Evolutionary conservation across 2,888 invertebrate genomes (phyloP), one percentile per base, ranked within the genome.

Genomic region (Amphipoea lucens): DNA sequence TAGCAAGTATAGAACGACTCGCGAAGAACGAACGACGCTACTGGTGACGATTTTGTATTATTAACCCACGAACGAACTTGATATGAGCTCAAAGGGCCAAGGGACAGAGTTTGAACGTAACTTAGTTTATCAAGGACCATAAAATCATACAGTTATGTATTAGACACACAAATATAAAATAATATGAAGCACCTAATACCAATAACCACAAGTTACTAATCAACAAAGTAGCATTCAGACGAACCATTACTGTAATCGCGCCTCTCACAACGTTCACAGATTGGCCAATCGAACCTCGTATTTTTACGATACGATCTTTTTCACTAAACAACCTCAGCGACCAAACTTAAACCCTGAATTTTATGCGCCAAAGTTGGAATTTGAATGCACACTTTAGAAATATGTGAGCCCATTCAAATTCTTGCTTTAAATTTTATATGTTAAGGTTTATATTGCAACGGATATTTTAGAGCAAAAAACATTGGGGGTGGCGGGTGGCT

Each of bases 231-330:
- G 60, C 72, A 66, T 76, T 76, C 78, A 66, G 48, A 75, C 63
- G 29, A 74, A 40, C 81, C 78, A 83, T 87, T 82, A 81, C 75
- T 78, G 77, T 77, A 87, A 89, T 89, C 77, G 79, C 40, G 81
- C 70, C 73, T 85, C 81, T 81, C 79, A 80, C 84, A 86, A 83
- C 57, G 17, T 77, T 78, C 86, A 82, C 86, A 86, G 89, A 88
- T 90, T 89, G 82, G 82, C 85, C 85, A 85, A 87, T 85, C 85
- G 79, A 85, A 78, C 74, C 82, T 74, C 86, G 83, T 86, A 87
- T 87, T 89, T 90, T 83, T 84, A 76, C 72, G 88, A 91, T 90
- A 89, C 87, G 74, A 90, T 90, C 87, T 89, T 79, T 89, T 87
- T 81, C 77, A 87, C 82, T 81, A 81, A 76, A 83, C 71, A 87